Evolutionary conservation across 2,888 invertebrate genomes (phyloP), one percentile per base, ranked within the genome.

Genomic region (Horisme vitalbata): DNA sequence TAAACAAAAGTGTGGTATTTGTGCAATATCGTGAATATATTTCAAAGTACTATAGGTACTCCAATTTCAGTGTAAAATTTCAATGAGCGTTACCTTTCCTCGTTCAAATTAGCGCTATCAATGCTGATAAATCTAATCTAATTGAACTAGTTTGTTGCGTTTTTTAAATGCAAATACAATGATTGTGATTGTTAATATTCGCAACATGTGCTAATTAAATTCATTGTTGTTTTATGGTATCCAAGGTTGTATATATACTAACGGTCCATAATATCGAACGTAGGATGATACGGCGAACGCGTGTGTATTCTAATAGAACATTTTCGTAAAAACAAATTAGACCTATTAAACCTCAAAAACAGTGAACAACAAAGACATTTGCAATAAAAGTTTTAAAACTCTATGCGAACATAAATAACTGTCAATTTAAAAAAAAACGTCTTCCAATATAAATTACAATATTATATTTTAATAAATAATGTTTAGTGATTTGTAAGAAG

Each of bases 101-200:
- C 4, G 23, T n/a, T 23, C 4, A 3, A 10, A 24, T 2, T 1
- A 10, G 2, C 26, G 6, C 1, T 11, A 39, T 23, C 39, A 15
- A 31, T 10, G 11, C 33, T 12, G 36, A 37, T 37, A 28, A 36
- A 33, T 41, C 23, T 30, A 24, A 37, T 38, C 27, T 28, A 4
- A 13, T 14, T 23, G 10, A 14, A 14, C 18, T 21, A 32, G 27
- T 39, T 47, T 27, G 21, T 38, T 44, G 26, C 34, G 44, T 32
- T 44, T 33, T 27, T 45, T 34, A 48, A 44, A 48, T 55, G 43
- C 50, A 41, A 49, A 43, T 18, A 26, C 9, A 30, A 18, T 4
- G 30, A 35, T 39, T 12, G 24, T 15, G 9, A 32, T 45, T 45
- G 20, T 56, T 44, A 34, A 14, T 44, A 52, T 54, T 54, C 45